Percentiles rank a stretch among this genome's conserved stretches.
phyloP scores from a whole-genome alignment of 2,888 invertebrate genomes.

The Morpho achilles region DNA sequence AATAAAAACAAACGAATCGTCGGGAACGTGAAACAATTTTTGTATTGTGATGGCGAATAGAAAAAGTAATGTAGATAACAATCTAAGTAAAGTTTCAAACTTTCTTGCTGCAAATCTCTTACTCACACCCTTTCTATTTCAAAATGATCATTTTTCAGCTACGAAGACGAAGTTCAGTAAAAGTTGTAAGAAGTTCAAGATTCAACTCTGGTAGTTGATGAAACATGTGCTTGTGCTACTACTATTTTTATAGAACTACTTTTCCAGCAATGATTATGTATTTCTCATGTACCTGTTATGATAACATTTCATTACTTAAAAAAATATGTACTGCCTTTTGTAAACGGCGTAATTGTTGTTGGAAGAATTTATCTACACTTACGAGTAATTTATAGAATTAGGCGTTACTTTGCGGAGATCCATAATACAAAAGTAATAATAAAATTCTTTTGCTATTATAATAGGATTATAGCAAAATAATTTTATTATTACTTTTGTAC shows the following conservation, averaged over 20 bases:
- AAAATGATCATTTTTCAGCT: slow-evolving; percentile 33
- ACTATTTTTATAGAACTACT: slow-evolving; percentile 7
- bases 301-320: no score
- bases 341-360: no score
- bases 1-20: slow-evolving; percentile 6
- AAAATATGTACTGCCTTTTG: no score
- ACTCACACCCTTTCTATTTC: slow-evolving; percentile 33
- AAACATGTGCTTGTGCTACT: slow-evolving; percentile 20
- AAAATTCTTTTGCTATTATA: no score
- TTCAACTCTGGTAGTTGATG: slow-evolving; percentile 23
- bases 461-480: no score
- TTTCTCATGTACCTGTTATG: no score
- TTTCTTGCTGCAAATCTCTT: slow-evolving; percentile 39
- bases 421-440: no score
- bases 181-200: slow-evolving; percentile 29
- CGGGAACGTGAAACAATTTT: not conserved
- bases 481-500: no score
- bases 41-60: slow-evolving; percentile 16
- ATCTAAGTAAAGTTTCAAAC: slow-evolving; percentile 42
- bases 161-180: slow-evolving; percentile 24
- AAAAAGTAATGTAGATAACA: slow-evolving; percentile 18
- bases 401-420: no score
- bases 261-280: not conserved
- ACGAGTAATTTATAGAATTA: no score
- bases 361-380: no score